Base-by-base conservation (phyloP, 1,140 invertebrate genomes). In the Drosophila prosaltans region DNA sequence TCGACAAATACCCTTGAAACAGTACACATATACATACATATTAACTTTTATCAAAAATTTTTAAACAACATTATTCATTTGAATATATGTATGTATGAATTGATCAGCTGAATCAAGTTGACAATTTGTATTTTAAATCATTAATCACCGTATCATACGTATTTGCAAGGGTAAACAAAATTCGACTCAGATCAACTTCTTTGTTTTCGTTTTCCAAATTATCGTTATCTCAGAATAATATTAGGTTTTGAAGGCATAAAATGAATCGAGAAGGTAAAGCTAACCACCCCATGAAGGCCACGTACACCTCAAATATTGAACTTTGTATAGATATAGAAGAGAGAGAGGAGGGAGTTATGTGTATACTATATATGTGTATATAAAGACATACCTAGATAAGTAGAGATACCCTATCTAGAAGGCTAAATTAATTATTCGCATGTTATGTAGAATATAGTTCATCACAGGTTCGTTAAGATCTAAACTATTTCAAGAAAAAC, bases 221-320 rank as follows among this genome's bases (percentile, higher is more conserved):
- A 32, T 59, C 39, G 36, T 59, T 39, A 59, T 51, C 45, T 51
- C 45, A 39, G 32, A 40, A 59, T 40, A 39, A 59, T 39, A 59
- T 59, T 36, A 39, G 32, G 36, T 39, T 59, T 59, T 59, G 32
- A 40, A 59, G 57, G 32, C 21, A 59, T 59, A 59, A 59, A 59
- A 24, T 2, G 10, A 58, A 39, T 57, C 32, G 54, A 57, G 28
- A 57, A 57, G 54, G 26, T 57, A 57, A 11, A 32, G 26, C 32
- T 30, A 59, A 32, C 57, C 39, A 59, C 57, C 16, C 32, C 9
- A 59, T 59, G 3, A 39, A 39, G 57, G 57, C 57, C 57, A 59
- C 57, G 57, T 59, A 59, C 32, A 40, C 57, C 57, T 24, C 32
- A 36, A 59, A 59, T 59, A 59, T 59, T 59, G 57, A 59, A 40